These are phyloP conservation scores for Drosophila tsacasi DNA, from an alignment of 1,140 invertebrate species.

Conservation along the genomic window DNA sequence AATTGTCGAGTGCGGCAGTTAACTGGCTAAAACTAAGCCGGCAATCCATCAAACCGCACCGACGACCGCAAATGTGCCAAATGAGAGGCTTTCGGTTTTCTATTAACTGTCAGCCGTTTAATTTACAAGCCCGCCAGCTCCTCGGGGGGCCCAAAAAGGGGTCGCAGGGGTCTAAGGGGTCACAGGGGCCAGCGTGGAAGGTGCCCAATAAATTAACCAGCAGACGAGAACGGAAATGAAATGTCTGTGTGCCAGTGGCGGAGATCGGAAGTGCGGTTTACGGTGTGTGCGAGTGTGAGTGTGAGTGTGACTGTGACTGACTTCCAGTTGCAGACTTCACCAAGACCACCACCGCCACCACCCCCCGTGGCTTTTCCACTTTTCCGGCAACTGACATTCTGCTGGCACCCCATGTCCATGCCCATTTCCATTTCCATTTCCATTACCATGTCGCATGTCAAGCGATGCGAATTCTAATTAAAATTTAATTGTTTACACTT, in stretches of 20 bases:
- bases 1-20: slow-evolving; percentile 68
- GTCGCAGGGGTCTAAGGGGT: neutral
- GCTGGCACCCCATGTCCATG: slow-evolving; percentile 13
- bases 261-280: slow-evolving; percentile 31
- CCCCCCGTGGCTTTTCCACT: neutral
- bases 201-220: slow-evolving; percentile 65
- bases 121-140: slow-evolving; percentile 60
- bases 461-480: slow-evolving; percentile 78
- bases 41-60: slow-evolving; percentile 76
- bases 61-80: slow-evolving; percentile 59
- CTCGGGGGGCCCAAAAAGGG: slow-evolving; percentile 1
- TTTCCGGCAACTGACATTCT: slow-evolving; percentile 37
- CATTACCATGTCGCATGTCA: slow-evolving; percentile 60
- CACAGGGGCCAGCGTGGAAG: slow-evolving; percentile 6
- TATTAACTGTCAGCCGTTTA: slow-evolving; percentile 76
- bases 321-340: neutral
- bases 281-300: slow-evolving; percentile 2
- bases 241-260: slow-evolving; percentile 44
- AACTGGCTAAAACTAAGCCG: slow-evolving; percentile 79
- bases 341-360: too few species aligned
- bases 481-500: slow-evolving; percentile 83
- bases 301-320: neutral
- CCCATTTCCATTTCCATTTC: neutral
- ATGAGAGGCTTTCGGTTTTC: slow-evolving; percentile 79
- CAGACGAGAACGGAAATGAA: slow-evolving; percentile 70